phyloP scores from a whole-genome alignment of 2,888 invertebrate species.

The Panzeria rudis region DNA sequence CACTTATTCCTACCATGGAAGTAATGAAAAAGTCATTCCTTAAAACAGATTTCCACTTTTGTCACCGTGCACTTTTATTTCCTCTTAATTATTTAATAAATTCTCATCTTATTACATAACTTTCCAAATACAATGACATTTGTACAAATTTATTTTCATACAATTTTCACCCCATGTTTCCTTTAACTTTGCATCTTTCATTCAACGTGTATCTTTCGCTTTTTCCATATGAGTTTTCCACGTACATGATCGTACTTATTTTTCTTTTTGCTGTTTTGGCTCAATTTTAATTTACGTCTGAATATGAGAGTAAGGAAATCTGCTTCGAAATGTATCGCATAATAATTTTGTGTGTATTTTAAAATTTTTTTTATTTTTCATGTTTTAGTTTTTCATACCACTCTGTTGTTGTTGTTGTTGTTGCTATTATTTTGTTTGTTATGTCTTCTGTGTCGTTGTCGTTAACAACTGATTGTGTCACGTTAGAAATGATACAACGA shows the following conservation, averaged over 20 bases:
- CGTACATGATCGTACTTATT: neutral
- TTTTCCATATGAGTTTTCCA: neutral
- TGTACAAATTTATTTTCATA: slow-evolving; percentile 1
- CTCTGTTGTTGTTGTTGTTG: slow-evolving; percentile 12
- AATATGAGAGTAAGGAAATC: slow-evolving; percentile 13
- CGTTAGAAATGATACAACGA: slow-evolving; percentile 64
- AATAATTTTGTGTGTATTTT: slow-evolving; percentile 55
- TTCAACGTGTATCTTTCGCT: neutral
- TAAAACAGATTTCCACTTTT: too few relatives aligned
- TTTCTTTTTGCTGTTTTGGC: neutral
- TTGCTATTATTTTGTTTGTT: slow-evolving; percentile 42
- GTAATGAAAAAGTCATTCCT: too few relatives aligned
- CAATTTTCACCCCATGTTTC: neutral
- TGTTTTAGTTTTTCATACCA: slow-evolving; percentile 56
- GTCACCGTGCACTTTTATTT: neutral
- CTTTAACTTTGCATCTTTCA: neutral
- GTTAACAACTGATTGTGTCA: slow-evolving; percentile 72
- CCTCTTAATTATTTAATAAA: slow-evolving; percentile 2
- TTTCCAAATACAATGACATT: neutral
- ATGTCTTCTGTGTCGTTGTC: slow-evolving; percentile 45
- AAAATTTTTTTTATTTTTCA: slow-evolving; percentile 48
- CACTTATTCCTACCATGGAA: too few relatives aligned
- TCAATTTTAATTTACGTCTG: neutral
- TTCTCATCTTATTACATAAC: neutral
- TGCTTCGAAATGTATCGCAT: slow-evolving; percentile 47